Evolutionary conservation across 2,888 invertebrate species (phyloP).

Genomic region (Eurois occulta): DNA sequence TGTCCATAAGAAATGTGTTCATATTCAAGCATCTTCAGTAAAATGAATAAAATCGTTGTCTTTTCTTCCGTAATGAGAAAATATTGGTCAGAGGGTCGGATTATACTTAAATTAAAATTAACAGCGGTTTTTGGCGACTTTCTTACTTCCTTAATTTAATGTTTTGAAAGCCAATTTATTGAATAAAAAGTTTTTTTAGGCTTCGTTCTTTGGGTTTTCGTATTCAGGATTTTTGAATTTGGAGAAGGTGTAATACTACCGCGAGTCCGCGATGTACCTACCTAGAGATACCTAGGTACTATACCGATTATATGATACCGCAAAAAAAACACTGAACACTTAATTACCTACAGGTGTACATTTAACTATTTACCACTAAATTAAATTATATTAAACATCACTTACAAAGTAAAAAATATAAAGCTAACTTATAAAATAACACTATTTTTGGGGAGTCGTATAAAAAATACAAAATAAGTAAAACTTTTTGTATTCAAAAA

Average conservation of each 20-base stretch:
- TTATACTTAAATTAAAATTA: constrained; percentile 15
- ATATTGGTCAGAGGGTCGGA: not conserved
- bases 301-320: not conserved
- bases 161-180: not conserved
- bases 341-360: not conserved
- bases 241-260: not conserved
- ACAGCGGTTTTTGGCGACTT: constrained; percentile 18
- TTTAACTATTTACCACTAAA: not conserved
- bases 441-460: not conserved
- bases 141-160: not conserved
- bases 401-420: not conserved
- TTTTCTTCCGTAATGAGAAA: constrained; percentile 16
- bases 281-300: not conserved
- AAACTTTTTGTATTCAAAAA: constrained; percentile 1
- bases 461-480: not conserved
- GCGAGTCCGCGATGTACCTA: not conserved
- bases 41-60: constrained; percentile 14
- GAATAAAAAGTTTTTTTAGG: not conserved
- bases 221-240: not conserved
- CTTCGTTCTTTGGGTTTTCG: not conserved
- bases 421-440: not conserved
- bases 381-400: not conserved
- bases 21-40: not conserved
- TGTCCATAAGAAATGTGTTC: not conserved
- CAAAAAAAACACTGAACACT: not conserved